Evolutionary conservation across 2,113 vertebrate genomes (phyloP), one percentile per base, ranked within the genome.

Genomic region (Panthera tigris): DNA sequence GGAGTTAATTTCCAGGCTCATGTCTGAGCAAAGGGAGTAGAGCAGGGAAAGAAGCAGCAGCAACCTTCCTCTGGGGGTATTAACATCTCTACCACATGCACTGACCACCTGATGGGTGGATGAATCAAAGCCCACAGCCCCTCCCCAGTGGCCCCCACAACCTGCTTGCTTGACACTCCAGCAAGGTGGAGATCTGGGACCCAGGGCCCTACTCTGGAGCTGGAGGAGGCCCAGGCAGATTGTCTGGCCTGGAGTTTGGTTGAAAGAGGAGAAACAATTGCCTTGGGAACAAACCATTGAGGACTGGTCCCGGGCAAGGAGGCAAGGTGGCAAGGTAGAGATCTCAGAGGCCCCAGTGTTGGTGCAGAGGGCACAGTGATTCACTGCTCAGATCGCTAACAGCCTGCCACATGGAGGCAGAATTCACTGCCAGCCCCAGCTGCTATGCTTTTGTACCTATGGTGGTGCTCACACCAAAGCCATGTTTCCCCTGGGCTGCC

Each of bases 211-310:
- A 27, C 52, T 57, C 18, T 63, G 19, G 39, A 80, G 45, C 29
- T 76, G 31, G 11, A 92, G 36, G 48, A 88, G 48, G n/a, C 31
- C 55, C 16, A 50, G 52, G 36, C 74, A 79, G 48, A 83, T 74
- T 15, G 2, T 52, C 41, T 66, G 69, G 52, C 68, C 55, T 82
- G 21, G 21, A n/a, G 6, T 89, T 63, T 33, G 7, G 81, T 45
- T 33, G 50, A 45, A 81, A 89, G 69, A 36, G 45, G 18, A 94
- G 48, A 93, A 96, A 96, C 23, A 33, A 39, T 68, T 92, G 55
- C 57, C 39, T 95, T 97, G 31, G 84, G 57, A 90, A 65, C 25
- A 87, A 97, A 92, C 27, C 18, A 90, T 9, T 78, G 41, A 87
- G 55, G 71, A 57, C 79, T 31, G 36, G 29, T 61, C 55, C n/a